Evolutionary conservation across 2,113 vertebrate genomes (phyloP).

Genomic region (Copsychus sechellarum): DNA sequence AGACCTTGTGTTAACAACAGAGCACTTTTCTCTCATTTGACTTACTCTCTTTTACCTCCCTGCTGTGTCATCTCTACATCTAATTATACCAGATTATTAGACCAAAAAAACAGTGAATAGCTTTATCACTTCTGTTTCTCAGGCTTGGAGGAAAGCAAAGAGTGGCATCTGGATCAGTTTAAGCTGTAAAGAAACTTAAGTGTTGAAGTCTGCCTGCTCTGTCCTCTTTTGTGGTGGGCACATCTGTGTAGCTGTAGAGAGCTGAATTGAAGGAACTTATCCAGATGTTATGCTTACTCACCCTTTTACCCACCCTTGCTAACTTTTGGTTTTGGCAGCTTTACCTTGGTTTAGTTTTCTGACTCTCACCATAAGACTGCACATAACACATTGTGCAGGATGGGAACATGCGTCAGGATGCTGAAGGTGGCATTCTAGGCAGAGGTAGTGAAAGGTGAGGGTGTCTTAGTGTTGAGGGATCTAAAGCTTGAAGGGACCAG

Average conservation of each 20-base stretch:
- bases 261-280: not conserved
- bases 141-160: not conserved
- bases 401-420: not conserved
- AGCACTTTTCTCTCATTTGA: not conserved
- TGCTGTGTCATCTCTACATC: fast-evolving
- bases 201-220: not conserved
- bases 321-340: not conserved
- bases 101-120: not conserved
- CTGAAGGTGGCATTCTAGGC: not conserved
- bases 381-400: not conserved
- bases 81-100: not conserved
- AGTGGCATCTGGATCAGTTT: not conserved
- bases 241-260: not conserved
- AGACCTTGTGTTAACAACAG: not conserved
- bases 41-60: not conserved
- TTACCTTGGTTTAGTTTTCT: not conserved
- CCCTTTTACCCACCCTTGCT: not conserved
- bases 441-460: not conserved
- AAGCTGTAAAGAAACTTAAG: not conserved
- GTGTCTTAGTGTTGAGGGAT: not conserved
- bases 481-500: not conserved
- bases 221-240: not conserved
- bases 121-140: not conserved
- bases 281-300: not conserved
- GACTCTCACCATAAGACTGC: not conserved